A percentile compares a stretch with the other conserved stretches of the same genome.
Conservation (phyloP, 2,888 invertebrate species). For the Sympetrum striolatum region DNA sequence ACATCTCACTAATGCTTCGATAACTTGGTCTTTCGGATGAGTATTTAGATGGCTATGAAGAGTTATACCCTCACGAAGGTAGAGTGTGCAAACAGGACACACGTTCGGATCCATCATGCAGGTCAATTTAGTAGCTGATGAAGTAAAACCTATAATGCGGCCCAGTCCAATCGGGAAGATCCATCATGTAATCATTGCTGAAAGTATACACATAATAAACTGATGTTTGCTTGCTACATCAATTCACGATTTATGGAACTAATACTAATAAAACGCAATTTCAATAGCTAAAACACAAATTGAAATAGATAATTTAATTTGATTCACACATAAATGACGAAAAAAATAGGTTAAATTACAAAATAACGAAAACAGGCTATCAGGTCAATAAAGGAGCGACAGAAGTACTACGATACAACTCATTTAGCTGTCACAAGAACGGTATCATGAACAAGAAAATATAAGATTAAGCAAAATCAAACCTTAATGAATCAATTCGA, state of each 20-base stretch:
- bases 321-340: background rate
- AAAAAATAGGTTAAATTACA: background rate
- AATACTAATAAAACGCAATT: too few relatives aligned
- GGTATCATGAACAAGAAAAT: background rate
- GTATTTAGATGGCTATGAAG: constrained; percentile 82
- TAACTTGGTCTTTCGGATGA: constrained; percentile 88
- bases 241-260: too few relatives aligned
- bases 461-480: background rate
- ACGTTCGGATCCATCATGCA: constrained; percentile 28
- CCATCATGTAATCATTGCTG: constrained; percentile 34
- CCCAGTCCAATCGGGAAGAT: constrained; percentile 28
- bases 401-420: background rate
- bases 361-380: constrained; percentile 29
- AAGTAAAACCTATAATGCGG: background rate
- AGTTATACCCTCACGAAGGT: constrained; percentile 81
- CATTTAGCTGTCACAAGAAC: background rate
- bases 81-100: constrained; percentile 87
- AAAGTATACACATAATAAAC: background rate
- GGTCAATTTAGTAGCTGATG: background rate
- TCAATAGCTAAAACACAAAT: background rate
- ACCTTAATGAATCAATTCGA: constrained; percentile 1
- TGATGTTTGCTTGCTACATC: background rate
- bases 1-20: constrained; percentile 69
- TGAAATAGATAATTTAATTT: background rate
- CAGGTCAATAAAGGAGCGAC: constrained; percentile 32